Conservation (phyloP, 2,888 invertebrate species). For the Epinotia nisella region DNA sequence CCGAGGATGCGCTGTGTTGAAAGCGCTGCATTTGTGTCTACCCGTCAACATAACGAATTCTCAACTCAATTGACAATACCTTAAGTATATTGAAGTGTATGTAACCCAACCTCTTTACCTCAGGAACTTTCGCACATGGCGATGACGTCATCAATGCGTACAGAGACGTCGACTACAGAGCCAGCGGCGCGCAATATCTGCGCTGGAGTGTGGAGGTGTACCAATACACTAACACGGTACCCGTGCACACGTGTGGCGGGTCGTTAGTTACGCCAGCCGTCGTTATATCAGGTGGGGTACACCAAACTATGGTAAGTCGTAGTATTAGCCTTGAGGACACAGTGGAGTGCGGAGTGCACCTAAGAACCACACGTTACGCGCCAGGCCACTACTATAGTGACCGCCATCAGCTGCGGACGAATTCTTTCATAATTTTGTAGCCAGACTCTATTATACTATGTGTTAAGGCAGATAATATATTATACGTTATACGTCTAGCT, state of each 20-base stretch:
- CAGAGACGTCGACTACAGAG: not conserved
- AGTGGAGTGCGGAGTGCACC: not conserved
- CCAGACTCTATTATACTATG: too few species aligned
- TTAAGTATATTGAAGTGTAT: not conserved
- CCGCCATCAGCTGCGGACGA: too few species aligned
- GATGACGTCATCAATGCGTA: not conserved
- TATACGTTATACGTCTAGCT: not conserved
- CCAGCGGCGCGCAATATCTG: not conserved
- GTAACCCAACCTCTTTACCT: not conserved
- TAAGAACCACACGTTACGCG: not conserved
- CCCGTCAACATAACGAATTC: not conserved
- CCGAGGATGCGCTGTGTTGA: too few species aligned
- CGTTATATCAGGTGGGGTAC: not conserved
- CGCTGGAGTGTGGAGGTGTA: conserved; percentile 3
- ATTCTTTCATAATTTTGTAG: too few species aligned
- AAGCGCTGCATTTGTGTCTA: too few species aligned
- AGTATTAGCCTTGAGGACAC: not conserved
- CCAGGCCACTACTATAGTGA: not conserved
- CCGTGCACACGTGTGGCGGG: not conserved
- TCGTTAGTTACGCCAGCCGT: not conserved
- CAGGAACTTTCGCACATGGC: not conserved
- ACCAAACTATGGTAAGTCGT: not conserved
- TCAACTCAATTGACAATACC: not conserved
- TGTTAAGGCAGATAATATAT: not conserved
- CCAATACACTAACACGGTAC: too few species aligned